phyloP scores from a whole-genome alignment of 2,888 invertebrate species.

The Aphodius sticticus region DNA sequence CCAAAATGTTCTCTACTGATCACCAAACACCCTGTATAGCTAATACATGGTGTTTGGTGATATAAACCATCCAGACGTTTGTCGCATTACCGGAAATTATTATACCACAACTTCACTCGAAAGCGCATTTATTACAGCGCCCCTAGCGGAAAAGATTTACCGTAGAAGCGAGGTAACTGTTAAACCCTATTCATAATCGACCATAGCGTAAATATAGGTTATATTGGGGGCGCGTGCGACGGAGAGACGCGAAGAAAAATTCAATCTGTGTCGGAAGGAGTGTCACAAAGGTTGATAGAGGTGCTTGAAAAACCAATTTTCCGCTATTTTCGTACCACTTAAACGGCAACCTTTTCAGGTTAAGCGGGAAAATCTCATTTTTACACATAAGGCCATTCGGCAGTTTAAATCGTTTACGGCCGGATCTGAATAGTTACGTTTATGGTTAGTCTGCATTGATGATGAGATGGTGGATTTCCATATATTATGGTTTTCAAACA shows the following conservation, averaged over 20 bases:
- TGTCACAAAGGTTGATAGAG: not conserved
- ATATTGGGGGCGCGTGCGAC: not conserved
- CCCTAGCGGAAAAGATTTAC: not conserved
- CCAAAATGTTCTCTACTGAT: too few relatives aligned
- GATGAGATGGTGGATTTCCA: too few relatives aligned
- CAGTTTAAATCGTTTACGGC: not conserved
- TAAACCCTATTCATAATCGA: not conserved
- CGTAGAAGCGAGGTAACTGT: not conserved
- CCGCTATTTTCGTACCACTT: not conserved
- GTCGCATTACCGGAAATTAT: too few relatives aligned
- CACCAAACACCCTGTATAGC: too few relatives aligned
- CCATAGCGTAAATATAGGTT: not conserved
- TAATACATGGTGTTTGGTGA: too few relatives aligned
- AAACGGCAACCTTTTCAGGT: not conserved
- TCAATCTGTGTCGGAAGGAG: slow-evolving; percentile 4
- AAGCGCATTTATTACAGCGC: too few relatives aligned
- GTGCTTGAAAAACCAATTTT: not conserved
- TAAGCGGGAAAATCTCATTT: not conserved
- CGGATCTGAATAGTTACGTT: not conserved
- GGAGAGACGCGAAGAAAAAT: not conserved
- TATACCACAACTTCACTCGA: too few relatives aligned
- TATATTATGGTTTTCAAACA: too few relatives aligned
- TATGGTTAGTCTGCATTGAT: not conserved
- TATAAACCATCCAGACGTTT: too few relatives aligned
- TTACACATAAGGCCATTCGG: not conserved